A percentile compares a stretch with the other conserved stretches of the same genome.
phyloP scores from a whole-genome alignment of 2,888 invertebrate species.

The Lepidocyrtinus sp. region DNA sequence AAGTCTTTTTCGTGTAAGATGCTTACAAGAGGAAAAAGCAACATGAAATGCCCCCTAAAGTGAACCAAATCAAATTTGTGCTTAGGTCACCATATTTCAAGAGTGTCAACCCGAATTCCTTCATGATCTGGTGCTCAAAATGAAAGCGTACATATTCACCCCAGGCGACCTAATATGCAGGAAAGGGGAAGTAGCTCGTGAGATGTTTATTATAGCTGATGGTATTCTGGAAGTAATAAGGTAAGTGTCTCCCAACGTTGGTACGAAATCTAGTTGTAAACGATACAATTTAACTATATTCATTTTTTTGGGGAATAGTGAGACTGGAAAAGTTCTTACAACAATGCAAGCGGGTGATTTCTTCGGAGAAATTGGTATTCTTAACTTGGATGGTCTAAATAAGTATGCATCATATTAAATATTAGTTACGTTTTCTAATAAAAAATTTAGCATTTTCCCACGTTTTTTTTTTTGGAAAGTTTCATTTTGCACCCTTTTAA shows the following conservation, averaged over 20 bases:
- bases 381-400: conserved; percentile 95
- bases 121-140: conserved; percentile 96
- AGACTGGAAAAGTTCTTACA: conserved; percentile 91
- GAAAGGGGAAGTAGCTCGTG: conserved; percentile 94
- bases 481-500: too few relatives aligned
- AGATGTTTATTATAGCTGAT: conserved; percentile 99
- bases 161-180: conserved; percentile 97
- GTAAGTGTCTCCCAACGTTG: too few relatives aligned
- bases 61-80: too few relatives aligned
- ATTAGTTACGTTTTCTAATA: too few relatives aligned
- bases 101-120: conserved; percentile 98
- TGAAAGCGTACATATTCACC: conserved; percentile 98
- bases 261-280: too few relatives aligned
- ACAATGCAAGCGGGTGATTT: conserved; percentile 98
- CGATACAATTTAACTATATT: too few relatives aligned
- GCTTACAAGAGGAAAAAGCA: conserved; percentile 7
- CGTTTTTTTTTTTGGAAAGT: conserved; percentile 21
- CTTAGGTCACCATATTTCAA: conserved; percentile 96
- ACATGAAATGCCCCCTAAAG: background rate
- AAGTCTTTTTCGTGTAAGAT: conserved; percentile 43
- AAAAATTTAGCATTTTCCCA: conserved; percentile 18
- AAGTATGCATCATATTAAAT: conserved; percentile 88
- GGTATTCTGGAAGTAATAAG: conserved; percentile 94
- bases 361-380: conserved; percentile 97
- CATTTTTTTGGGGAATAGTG: conserved; percentile 77